These are phyloP conservation scores for Dicrurus megarhynchus DNA, from an alignment of 2,113 vertebrate species.

Conservation along the genomic window DNA sequence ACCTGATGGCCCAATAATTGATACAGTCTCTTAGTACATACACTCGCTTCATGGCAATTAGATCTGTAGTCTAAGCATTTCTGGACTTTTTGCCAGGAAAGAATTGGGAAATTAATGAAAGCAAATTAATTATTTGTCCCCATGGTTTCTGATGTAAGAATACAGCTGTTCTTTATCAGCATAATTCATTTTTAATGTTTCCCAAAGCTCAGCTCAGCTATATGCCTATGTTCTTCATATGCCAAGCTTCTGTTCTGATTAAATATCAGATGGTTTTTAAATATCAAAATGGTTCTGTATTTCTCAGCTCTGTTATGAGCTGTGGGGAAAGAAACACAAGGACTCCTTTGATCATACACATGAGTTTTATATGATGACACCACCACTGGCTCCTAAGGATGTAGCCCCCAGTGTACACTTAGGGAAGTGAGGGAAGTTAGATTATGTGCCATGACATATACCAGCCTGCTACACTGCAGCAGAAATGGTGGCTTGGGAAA, in stretches of 20 bases:
- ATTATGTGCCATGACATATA: background rate
- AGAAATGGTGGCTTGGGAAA: background rate
- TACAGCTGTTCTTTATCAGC: constrained; percentile 47
- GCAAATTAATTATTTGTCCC: constrained; percentile 57
- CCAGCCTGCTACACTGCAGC: background rate
- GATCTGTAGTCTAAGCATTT: background rate
- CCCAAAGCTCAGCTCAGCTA: constrained; percentile 24
- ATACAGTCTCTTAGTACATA: background rate
- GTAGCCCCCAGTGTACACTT: background rate
- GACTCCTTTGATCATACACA: background rate
- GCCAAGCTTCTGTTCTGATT: constrained; percentile 26
- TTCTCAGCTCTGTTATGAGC: background rate
- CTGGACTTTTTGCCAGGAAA: constrained; percentile 23
- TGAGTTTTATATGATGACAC: background rate
- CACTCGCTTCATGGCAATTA: background rate
- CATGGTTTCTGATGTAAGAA: constrained; percentile 20
- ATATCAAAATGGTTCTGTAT: constrained; percentile 3
- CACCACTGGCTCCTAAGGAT: background rate
- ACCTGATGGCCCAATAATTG: background rate
- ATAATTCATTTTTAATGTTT: constrained; percentile 36
- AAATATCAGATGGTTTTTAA: constrained; percentile 8
- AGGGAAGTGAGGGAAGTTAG: background rate
- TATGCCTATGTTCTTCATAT: background rate
- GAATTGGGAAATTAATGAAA: constrained; percentile 24
- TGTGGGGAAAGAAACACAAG: background rate